Conservation (phyloP, 1,140 invertebrate species). For the Aphidius ervi region DNA sequence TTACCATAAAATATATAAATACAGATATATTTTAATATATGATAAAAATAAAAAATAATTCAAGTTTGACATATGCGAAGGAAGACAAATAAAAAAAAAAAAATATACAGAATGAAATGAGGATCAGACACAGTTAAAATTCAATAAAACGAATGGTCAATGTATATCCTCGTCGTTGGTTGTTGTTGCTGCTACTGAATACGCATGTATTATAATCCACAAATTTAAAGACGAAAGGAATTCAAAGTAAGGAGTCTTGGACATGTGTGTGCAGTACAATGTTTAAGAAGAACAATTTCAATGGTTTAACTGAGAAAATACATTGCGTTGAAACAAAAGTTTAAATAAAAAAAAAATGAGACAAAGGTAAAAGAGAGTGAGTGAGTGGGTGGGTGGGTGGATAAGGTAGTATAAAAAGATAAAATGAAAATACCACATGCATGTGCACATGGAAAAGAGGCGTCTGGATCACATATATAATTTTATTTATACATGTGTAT, state of each 20-base stretch:
- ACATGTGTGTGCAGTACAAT: too few species aligned
- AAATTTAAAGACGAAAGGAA: conserved; percentile 37
- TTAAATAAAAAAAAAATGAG: neutral
- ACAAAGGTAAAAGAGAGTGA: conserved; percentile 16
- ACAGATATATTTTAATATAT: neutral
- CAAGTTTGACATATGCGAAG: neutral
- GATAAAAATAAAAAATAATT: too few species aligned
- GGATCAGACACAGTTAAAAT: too few species aligned
- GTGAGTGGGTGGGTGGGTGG: conserved; percentile 10
- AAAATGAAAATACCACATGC: neutral
- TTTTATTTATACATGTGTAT: too few species aligned
- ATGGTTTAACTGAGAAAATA: too few species aligned
- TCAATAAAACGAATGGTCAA: too few species aligned
- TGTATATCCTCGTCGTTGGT: too few species aligned
- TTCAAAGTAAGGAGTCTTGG: conserved; percentile 18
- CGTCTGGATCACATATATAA: conserved; percentile 12
- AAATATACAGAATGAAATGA: neutral
- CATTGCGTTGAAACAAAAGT: conserved; percentile 1
- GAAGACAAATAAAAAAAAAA: conserved; percentile 1
- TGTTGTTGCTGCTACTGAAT: conserved; percentile 33
- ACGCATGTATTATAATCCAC: conserved; percentile 45
- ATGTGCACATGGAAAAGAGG: neutral
- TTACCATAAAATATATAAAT: neutral
- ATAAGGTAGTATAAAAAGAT: conserved; percentile 1
- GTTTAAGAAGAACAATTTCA: too few species aligned